A percentile compares a stretch with the other conserved stretches of the same genome.
phyloP scores from a whole-genome alignment of 2,888 invertebrate genomes.

The Sphaeridia pumilis region DNA sequence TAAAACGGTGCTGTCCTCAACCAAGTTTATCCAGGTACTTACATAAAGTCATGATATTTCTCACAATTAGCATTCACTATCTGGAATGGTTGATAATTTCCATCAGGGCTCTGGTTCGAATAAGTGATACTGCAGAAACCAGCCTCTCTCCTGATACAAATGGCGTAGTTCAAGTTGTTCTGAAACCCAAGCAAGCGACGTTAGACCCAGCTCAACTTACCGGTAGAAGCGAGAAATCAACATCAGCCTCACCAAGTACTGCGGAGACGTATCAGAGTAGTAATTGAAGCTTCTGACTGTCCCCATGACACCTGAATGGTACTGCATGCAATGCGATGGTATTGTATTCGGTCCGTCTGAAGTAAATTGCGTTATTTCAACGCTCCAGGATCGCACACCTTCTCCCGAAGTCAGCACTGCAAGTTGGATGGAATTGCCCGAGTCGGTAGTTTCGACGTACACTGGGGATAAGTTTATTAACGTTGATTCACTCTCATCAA shows the following conservation, averaged over 20 bases:
- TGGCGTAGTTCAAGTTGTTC: constrained; percentile 67
- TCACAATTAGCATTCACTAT: constrained; percentile 49
- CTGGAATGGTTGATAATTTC: constrained; percentile 51
- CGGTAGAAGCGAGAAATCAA: neutral
- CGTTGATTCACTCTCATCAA: too few relatives aligned
- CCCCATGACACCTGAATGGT: constrained; percentile 49
- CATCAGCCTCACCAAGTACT: constrained; percentile 24
- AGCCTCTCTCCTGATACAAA: constrained; percentile 53
- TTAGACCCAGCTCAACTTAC: neutral
- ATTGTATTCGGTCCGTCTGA: constrained; percentile 41
- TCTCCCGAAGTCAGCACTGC: constrained; percentile 48
- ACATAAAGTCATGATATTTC: too few relatives aligned
- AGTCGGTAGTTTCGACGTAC: constrained; percentile 56
- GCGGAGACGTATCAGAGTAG: constrained; percentile 38
- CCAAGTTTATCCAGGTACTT: neutral
- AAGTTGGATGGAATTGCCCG: constrained; percentile 52
- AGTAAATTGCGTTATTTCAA: constrained; percentile 43
- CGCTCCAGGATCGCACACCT: constrained; percentile 29
- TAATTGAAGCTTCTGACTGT: constrained; percentile 61
- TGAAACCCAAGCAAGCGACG: constrained; percentile 39
- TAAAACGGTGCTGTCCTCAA: neutral
- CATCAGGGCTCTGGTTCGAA: constrained; percentile 37
- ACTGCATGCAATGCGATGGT: constrained; percentile 55
- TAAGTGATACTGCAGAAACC: constrained; percentile 56
- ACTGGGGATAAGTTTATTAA: too few relatives aligned